Percentiles rank a stretch among this genome's conserved stretches.
Evolutionary conservation across 2,113 vertebrate genomes (phyloP).

Genomic region (Heloderma charlesbogerti): DNA sequence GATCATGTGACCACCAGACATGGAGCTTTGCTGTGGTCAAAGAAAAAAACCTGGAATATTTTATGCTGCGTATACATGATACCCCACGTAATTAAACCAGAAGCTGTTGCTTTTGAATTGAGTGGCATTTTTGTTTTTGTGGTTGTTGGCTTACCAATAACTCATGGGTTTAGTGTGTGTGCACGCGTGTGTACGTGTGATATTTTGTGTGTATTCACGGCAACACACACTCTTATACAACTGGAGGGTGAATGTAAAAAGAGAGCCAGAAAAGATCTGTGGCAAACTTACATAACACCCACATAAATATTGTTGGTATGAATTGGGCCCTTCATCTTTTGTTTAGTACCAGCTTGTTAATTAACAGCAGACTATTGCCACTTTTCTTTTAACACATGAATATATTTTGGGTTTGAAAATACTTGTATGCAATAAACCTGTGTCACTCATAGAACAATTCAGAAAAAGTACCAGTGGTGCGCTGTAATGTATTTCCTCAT

Average conservation of each 20-base stretch:
- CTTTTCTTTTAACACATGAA: conserved; percentile 73
- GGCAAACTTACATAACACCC: conserved; percentile 54
- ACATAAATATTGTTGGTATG: conserved; percentile 74
- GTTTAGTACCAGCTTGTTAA: conserved; percentile 78
- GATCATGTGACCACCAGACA: not conserved
- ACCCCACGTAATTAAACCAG: not conserved
- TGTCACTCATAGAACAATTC: conserved; percentile 61
- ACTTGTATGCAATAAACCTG: conserved; percentile 70
- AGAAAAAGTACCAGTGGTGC: conserved; percentile 59
- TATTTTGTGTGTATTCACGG: not conserved
- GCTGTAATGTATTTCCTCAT: conserved; percentile 59
- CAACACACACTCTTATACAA: not conserved
- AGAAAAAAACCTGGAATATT: not conserved
- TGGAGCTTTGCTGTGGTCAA: accelerated
- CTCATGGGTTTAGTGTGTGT: no score
- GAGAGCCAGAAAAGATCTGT: conserved; percentile 42
- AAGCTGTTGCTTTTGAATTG: not conserved
- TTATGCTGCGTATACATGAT: not conserved
- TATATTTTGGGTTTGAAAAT: conserved; percentile 73
- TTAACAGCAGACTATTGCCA: conserved; percentile 76
- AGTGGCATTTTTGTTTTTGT: not conserved
- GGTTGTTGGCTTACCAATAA: not conserved
- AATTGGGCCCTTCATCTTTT: conserved; percentile 77
- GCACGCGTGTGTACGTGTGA: not conserved
- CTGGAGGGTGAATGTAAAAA: accelerated